phyloP scores from a whole-genome alignment of 2,797 vertebrate genomes.

The Hoplostethus mediterraneus region DNA sequence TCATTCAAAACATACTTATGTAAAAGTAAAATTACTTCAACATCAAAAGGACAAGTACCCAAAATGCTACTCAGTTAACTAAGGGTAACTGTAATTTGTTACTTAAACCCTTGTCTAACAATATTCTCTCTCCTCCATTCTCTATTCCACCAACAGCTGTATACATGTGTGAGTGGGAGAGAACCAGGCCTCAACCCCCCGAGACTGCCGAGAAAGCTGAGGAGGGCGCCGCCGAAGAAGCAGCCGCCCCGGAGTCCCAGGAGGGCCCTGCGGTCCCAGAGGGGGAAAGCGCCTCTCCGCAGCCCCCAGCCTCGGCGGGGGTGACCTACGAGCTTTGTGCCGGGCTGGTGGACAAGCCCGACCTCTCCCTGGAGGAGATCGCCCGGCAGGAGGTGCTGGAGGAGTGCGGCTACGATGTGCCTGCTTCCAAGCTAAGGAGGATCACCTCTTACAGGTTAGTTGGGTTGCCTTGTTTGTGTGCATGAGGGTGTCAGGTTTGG shows the following conservation, averaged over 20 bases:
- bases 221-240: constrained; percentile 59
- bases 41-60: too few relatives aligned
- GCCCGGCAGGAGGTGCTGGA: constrained; percentile 92
- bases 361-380: constrained; percentile 91
- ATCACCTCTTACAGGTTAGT: constrained; percentile 92
- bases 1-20: too few relatives aligned
- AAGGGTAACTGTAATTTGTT: too few relatives aligned
- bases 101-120: neutral
- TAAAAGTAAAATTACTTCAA: too few relatives aligned
- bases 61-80: too few relatives aligned
- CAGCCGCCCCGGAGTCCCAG: constrained; percentile 62
- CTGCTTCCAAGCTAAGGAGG: constrained; percentile 83
- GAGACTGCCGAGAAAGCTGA: constrained; percentile 70
- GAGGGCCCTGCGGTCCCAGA: constrained; percentile 69
- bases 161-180: constrained; percentile 92
- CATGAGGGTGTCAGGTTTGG: too few relatives aligned
- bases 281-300: constrained; percentile 64
- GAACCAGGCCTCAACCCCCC: constrained; percentile 80
- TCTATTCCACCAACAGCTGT: constrained; percentile 84
- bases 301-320: constrained; percentile 85
- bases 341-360: constrained; percentile 92
- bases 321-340: constrained; percentile 94
- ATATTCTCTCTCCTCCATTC: neutral
- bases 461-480: neutral
- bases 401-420: constrained; percentile 92